A percentile compares a stretch with the other conserved stretches of the same genome.
These are phyloP conservation scores for Procavia capensis DNA, from an alignment of 2,113 vertebrate genomes.

Conservation along the genomic window DNA sequence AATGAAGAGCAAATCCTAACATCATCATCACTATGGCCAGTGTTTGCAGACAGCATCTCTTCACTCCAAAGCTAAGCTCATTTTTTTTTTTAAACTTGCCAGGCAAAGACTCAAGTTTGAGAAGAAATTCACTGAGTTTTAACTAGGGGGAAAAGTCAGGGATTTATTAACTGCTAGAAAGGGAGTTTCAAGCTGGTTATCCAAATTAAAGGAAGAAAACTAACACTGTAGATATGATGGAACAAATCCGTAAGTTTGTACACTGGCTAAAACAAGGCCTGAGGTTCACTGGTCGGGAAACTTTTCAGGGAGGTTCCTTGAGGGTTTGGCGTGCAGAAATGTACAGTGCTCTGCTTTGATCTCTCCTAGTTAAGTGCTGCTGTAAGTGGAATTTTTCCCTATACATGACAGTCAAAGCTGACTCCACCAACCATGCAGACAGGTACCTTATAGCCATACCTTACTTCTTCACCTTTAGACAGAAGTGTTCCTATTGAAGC, in stretches of 20 bases:
- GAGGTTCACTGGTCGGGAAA: not conserved
- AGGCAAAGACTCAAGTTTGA: not conserved
- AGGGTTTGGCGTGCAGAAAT: not conserved
- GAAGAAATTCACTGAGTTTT: not conserved
- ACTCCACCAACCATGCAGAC: not conserved
- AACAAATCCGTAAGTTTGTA: not conserved
- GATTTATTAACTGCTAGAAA: not conserved
- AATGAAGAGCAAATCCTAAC: too few relatives aligned
- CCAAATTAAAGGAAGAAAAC: not conserved
- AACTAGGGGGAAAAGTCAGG: not conserved
- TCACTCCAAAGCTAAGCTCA: not conserved
- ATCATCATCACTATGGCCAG: too few relatives aligned
- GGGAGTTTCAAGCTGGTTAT: not conserved
- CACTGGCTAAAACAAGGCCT: not conserved
- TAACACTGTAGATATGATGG: not conserved
- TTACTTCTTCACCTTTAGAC: not conserved
- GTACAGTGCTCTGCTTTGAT: not conserved
- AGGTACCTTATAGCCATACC: not conserved
- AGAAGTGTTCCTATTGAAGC: not conserved
- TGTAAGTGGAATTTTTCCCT: not conserved
- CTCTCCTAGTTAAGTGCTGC: not conserved
- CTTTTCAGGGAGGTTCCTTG: not conserved
- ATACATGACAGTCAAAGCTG: not conserved
- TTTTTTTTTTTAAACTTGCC: not conserved
- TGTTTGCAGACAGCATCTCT: too few relatives aligned